Base-by-base conservation (phyloP, 2,797 vertebrate species). In the Lycodopsis pacificus region DNA sequence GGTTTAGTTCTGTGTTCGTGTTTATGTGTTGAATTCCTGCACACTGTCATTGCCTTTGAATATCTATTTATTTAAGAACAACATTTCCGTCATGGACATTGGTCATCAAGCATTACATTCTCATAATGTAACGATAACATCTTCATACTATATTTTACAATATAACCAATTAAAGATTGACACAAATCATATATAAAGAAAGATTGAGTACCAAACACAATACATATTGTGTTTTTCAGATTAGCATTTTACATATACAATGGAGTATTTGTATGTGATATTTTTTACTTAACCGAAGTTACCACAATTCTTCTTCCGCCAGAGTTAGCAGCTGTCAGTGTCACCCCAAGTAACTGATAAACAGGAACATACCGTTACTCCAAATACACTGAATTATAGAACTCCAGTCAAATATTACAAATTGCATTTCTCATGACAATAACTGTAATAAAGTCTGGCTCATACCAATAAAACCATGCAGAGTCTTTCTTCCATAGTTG, bases 321-420 rank as follows among this genome's bases (percentile, higher is more conserved):
- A 56, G 53, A 27, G 27, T 27, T 27, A 54, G 3, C 27, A 57
- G 54, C 8, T 32, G 27, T 57, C 27, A 57, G 27, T 57, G 54
- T 57, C 27, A 17, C 54, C 54, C 2, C 22, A 57, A 57, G 27
- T 32, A 57, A 57, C 56, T 19, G 19, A 58, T 20, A 20, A 58
- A 19, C 56, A 58, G 56, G 56, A 58, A 8, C 30, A 34, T 1
- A 40, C 38, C 4, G 38, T 20, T 49, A n/a, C 30, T 34, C 27
- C 56, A 58, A 32, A 58, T 58, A 58, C 19, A 34, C 17, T 58
- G 56, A 34, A 58, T 34, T 34, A 58, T 34, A 58, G 56, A 58
- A 58, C 30, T 20, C 27, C 30, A 58, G 30, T 34, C 56, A 58
- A 58, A 20, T 58, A 58, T 30, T 57, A 19, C 4, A 4, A 57